These are phyloP conservation scores for Strigamia maritima DNA, from an alignment of 2,888 invertebrate genomes.

Conservation along the genomic window DNA sequence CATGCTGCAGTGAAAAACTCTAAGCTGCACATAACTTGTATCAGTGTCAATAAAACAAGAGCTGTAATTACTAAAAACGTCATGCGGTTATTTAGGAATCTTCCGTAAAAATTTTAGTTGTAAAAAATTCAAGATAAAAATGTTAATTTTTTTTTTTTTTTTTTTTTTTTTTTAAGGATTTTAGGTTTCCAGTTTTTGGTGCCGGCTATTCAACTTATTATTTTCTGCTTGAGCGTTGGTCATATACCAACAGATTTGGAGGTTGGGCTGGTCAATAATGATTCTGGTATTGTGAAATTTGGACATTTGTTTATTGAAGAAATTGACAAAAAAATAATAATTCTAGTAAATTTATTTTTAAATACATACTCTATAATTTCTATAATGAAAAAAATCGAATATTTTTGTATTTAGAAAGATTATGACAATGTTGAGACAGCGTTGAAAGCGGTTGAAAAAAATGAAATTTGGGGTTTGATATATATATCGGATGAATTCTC, in stretches of 20 bases:
- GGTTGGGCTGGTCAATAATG: slow-evolving; percentile 53
- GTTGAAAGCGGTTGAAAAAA: not conserved
- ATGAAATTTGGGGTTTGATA: slow-evolving; percentile 40
- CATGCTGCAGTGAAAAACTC: not conserved
- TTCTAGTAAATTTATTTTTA: not conserved
- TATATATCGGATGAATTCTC: slow-evolving; percentile 40
- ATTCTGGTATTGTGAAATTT: slow-evolving; percentile 42
- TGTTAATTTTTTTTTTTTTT: slow-evolving; percentile 27
- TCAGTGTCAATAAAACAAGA: slow-evolving; percentile 37
- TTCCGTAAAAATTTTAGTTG: too few relatives aligned
- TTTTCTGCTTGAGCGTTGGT: slow-evolving; percentile 50
- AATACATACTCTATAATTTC: not conserved
- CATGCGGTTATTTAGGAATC: not conserved
- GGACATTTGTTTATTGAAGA: not conserved
- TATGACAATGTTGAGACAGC: slow-evolving; percentile 1
- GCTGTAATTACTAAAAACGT: slow-evolving; percentile 40
- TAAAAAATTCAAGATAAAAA: too few relatives aligned
- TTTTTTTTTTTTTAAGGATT: slow-evolving; percentile 47
- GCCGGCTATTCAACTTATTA: slow-evolving; percentile 53
- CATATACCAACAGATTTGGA: slow-evolving; percentile 49
- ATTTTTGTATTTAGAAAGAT: not conserved
- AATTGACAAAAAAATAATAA: not conserved
- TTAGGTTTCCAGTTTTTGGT: slow-evolving; percentile 53
- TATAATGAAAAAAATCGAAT: not conserved
- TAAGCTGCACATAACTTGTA: not conserved